These are phyloP conservation scores for Tachina fera DNA, from an alignment of 2,888 invertebrate species.

Conservation along the genomic window DNA sequence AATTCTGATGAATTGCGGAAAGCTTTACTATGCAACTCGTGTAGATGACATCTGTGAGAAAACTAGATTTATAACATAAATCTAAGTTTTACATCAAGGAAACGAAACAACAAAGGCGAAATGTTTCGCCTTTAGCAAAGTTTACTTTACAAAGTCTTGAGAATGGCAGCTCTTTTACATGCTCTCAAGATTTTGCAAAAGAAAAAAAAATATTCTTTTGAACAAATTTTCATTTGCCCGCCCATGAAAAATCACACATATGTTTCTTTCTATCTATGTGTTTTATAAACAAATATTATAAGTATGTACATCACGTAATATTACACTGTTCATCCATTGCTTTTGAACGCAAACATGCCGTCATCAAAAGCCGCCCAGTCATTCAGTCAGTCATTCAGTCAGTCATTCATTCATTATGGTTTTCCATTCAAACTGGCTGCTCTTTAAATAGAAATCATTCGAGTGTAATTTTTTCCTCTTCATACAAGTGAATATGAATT, in stretches of 20 bases:
- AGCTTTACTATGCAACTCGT: too few species aligned
- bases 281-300: slow-evolving; percentile 31
- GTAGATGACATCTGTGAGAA: too few species aligned
- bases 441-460: slow-evolving; percentile 36
- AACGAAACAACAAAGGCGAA: too few species aligned
- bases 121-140: background rate
- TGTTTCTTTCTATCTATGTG: background rate
- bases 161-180: too few species aligned
- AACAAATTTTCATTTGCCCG: background rate
- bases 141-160: too few species aligned
- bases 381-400: background rate
- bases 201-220: background rate
- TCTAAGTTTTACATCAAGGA: too few species aligned
- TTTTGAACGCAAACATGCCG: slow-evolving; percentile 45
- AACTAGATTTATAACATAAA: too few species aligned
- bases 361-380: slow-evolving; percentile 36
- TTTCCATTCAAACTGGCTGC: slow-evolving; percentile 36
- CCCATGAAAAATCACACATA: background rate
- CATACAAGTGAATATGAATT: slow-evolving; percentile 32
- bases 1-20: too few species aligned
- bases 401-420: background rate
- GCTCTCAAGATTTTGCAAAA: too few species aligned
- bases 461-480: slow-evolving; percentile 24
- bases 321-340: slow-evolving; percentile 40
- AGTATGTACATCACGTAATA: slow-evolving; percentile 51